phyloP scores from a whole-genome alignment of 2,113 vertebrate genomes.

The Nymphicus hollandicus region DNA sequence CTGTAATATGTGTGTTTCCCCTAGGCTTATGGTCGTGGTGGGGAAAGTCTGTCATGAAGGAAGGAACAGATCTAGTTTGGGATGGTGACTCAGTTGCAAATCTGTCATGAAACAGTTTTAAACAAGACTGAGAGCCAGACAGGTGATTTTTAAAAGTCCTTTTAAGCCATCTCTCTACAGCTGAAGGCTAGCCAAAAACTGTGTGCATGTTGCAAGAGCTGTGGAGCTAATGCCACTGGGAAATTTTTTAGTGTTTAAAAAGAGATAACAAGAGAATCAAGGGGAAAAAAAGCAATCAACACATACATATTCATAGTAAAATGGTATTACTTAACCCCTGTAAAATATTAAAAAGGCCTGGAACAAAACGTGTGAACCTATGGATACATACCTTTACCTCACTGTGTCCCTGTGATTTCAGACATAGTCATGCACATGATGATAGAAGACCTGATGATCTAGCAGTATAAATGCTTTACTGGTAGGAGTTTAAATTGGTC shows the following conservation, averaged over 20 bases:
- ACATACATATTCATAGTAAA: background rate
- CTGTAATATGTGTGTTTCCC: background rate
- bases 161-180: background rate
- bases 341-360: background rate
- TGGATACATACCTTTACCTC: background rate
- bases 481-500: background rate
- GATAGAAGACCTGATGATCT: background rate
- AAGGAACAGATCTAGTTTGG: background rate
- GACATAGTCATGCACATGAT: background rate
- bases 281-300: background rate
- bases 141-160: background rate
- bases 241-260: background rate
- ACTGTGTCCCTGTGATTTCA: accelerated
- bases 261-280: background rate
- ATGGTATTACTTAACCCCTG: background rate
- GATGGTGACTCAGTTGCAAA: background rate
- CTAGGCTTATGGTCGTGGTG: background rate
- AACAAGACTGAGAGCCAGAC: background rate
- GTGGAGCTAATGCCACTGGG: background rate
- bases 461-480: background rate
- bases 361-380: background rate
- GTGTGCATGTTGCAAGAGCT: background rate
- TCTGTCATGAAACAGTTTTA: background rate
- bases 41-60: background rate
- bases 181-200: background rate